These are phyloP conservation scores for Diarsia brunnea DNA, from an alignment of 2,888 invertebrate species.

Conservation along the genomic window DNA sequence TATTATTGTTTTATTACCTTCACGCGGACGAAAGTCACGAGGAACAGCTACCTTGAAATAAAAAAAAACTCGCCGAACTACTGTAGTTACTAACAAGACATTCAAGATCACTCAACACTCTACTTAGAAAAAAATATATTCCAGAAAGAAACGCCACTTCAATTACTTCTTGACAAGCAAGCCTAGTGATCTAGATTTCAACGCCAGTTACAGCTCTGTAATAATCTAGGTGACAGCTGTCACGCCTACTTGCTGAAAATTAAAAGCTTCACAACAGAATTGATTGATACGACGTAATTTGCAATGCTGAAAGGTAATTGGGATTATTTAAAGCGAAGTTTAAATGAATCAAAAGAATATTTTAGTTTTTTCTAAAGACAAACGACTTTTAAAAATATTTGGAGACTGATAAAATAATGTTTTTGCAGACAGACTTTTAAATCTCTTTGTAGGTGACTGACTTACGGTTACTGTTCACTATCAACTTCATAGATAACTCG, in stretches of 20 bases:
- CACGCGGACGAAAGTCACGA: too few relatives aligned
- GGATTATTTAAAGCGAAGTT: constrained; percentile 46
- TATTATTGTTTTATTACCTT: too few relatives aligned
- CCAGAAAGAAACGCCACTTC: not conserved
- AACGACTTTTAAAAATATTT: too few relatives aligned
- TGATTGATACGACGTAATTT: constrained; percentile 45
- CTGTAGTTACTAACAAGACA: constrained; percentile 4
- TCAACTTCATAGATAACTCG: not conserved
- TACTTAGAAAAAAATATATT: fast-evolving
- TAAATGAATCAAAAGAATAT: too few relatives aligned
- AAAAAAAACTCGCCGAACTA: too few relatives aligned
- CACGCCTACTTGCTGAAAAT: constrained; percentile 18
- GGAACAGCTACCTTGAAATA: too few relatives aligned
- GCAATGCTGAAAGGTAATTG: constrained; percentile 25
- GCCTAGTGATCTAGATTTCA: constrained; percentile 29
- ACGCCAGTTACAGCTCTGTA: constrained; percentile 34
- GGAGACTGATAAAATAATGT: not conserved
- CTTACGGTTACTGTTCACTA: too few relatives aligned
- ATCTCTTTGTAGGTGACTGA: too few relatives aligned
- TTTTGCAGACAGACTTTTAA: not conserved
- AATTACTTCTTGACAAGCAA: constrained; percentile 32
- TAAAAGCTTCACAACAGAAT: constrained; percentile 22
- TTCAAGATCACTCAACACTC: not conserved
- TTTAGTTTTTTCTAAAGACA: too few relatives aligned
- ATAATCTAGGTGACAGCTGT: constrained; percentile 39